phyloP scores from a whole-genome alignment of 1,140 invertebrate species.

The Brachionus paranguensis region DNA sequence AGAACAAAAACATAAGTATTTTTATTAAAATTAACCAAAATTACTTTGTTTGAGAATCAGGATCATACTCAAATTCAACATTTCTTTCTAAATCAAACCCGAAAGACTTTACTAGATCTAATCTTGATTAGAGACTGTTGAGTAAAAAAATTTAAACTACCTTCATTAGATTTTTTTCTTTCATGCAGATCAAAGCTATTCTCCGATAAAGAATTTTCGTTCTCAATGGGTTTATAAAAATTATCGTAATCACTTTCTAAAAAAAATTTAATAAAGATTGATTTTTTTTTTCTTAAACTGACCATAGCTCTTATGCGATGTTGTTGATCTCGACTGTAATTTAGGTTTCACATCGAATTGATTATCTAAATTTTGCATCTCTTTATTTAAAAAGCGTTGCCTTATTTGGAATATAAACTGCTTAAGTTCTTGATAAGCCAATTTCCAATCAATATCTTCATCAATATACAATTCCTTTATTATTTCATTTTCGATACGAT shows the following conservation, averaged over 20 bases:
- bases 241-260: constrained; percentile 22
- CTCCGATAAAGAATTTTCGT: background rate
- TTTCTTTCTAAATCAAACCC: background rate
- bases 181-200: background rate
- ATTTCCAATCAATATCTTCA: constrained; percentile 37
- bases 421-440: constrained; percentile 4
- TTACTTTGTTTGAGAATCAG: background rate
- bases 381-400: background rate
- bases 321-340: background rate
- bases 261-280: background rate
- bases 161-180: background rate
- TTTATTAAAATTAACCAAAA: no score
- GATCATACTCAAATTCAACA: constrained; percentile 2
- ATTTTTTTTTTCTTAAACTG: background rate
- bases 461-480: background rate
- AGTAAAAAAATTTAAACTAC: background rate
- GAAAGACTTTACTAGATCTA: background rate
- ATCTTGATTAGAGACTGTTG: background rate
- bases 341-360: background rate
- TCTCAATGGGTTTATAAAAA: background rate
- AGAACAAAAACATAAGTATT: no score
- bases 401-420: background rate
- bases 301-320: background rate
- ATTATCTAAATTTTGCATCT: background rate
- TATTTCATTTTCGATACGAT: background rate